Evolutionary conservation across 2,888 invertebrate species (phyloP).

Genomic region (Cryptocephalus moraei): DNA sequence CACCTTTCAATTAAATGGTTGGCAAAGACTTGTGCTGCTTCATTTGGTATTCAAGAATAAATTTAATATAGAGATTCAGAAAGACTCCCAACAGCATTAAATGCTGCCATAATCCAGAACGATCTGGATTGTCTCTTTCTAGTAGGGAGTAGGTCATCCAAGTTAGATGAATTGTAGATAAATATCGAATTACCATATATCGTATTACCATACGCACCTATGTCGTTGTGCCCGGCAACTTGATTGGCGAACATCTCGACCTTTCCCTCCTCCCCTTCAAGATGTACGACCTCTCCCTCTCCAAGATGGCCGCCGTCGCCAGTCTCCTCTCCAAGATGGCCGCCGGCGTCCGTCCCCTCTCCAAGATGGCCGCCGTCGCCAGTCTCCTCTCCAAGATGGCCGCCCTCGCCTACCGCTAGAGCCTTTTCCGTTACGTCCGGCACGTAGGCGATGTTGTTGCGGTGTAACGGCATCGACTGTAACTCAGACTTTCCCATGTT

Average conservation of each 20-base stretch:
- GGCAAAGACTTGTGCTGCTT: too few relatives aligned
- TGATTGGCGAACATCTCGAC: constrained; percentile 43
- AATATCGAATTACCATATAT: too few relatives aligned
- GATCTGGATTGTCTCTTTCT: too few relatives aligned
- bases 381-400: constrained; percentile 8
- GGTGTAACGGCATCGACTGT: constrained; percentile 23
- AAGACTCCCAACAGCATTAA: too few relatives aligned
- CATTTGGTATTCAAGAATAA: too few relatives aligned
- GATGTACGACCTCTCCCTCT: constrained; percentile 1
- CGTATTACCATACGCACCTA: too few relatives aligned
- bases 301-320: background rate
- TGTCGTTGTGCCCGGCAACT: constrained; percentile 54
- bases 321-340: background rate
- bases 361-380: background rate
- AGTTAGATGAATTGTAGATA: too few relatives aligned
- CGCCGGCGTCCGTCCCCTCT: background rate
- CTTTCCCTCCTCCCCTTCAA: constrained; percentile 4
- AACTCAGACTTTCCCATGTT: constrained; percentile 27
- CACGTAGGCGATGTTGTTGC: constrained; percentile 8
- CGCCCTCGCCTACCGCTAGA: background rate
- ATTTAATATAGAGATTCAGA: too few relatives aligned
- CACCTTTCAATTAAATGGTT: too few relatives aligned
- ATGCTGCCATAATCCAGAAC: too few relatives aligned
- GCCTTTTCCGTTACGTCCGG: background rate
- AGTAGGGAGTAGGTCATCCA: too few relatives aligned